Base-by-base conservation (phyloP, 2,797 vertebrate species). In the Serranus cabrilla region DNA sequence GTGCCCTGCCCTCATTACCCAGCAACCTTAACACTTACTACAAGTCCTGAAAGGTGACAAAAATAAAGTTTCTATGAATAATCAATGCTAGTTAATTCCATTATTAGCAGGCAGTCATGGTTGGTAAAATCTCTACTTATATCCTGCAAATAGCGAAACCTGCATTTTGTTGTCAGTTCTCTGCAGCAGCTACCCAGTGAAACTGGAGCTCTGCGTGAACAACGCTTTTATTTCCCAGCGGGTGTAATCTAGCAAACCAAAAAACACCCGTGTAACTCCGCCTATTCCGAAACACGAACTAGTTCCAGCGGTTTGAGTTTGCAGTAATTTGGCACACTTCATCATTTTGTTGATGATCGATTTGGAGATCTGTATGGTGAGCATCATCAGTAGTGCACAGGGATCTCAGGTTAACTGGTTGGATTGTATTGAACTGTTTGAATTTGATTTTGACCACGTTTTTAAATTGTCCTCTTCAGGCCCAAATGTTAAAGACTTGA, bases 241-340 rank as follows among this genome's bases (percentile, higher is more conserved):
- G 54, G 43, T 31, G 73, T 66, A 88, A 94, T 93, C 63, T 34
- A 57, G 46, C 20, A 75, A 91, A 92, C 52, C 34, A 34, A 14
- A 4, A 47, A 75, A 80, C 93, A 94, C 83, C 84, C 16, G 90
- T 27, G 90, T 40, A 37, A 2, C 17, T 65, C 12, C 3, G 11
- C 21, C 27, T 11, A 7, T 37, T 52, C 68, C 71, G 57, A 55
- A 76, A 64, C 65, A 25, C 14, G 14, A 49, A 58, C 56, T 20
- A 14, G 12, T 25, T 14, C 47, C 13, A 31, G 16, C 47, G 4
- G 23, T 1, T 17, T 27, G 46, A 69, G 11, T 5, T n/a, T 7
- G 25, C 13, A 20, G 16, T 2, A n/a, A 71, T 1, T 16, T 16
- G 4, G 47, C 23, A 39, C 50, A 40, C 46, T 55, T 46, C 9